Evolutionary conservation across 2,113 vertebrate species (phyloP).

Genomic region (Mohoua ochrocephala): DNA sequence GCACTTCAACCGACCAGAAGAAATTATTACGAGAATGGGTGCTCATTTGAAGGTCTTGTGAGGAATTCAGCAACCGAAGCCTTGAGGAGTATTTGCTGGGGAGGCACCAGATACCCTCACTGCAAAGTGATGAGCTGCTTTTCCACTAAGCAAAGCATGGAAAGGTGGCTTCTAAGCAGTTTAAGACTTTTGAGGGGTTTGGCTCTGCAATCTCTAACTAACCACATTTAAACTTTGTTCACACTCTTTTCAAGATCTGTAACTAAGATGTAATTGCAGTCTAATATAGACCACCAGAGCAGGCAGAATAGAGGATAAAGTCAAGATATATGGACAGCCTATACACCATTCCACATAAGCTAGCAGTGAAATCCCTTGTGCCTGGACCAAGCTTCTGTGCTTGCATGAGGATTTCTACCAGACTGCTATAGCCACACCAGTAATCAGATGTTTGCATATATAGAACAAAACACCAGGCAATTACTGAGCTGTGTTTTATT

Average conservation of each 20-base stretch:
- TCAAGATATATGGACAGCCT: not conserved
- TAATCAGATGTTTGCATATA: not conserved
- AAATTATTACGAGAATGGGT: not conserved
- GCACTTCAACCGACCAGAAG: not conserved
- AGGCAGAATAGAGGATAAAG: not conserved
- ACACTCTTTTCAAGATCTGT: not conserved
- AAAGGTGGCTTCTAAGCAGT: not conserved
- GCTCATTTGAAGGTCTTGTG: not conserved
- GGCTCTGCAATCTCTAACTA: not conserved
- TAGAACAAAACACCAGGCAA: not conserved
- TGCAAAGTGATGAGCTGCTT: not conserved
- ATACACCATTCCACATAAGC: not conserved
- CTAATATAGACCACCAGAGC: not conserved
- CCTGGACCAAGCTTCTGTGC: not conserved
- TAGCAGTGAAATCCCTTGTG: not conserved
- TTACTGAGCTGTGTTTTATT: not conserved
- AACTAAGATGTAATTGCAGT: not conserved
- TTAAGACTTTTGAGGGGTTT: not conserved
- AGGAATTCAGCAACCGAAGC: not conserved
- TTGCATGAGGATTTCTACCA: not conserved
- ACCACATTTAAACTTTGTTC: not conserved
- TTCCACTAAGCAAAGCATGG: not conserved
- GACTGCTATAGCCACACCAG: not conserved
- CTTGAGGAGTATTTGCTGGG: not conserved
- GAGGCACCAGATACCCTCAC: not conserved